Evolutionary conservation across 2,888 invertebrate species (phyloP), one percentile per base, ranked within the genome.

Genomic region (Phengaris alcon): DNA sequence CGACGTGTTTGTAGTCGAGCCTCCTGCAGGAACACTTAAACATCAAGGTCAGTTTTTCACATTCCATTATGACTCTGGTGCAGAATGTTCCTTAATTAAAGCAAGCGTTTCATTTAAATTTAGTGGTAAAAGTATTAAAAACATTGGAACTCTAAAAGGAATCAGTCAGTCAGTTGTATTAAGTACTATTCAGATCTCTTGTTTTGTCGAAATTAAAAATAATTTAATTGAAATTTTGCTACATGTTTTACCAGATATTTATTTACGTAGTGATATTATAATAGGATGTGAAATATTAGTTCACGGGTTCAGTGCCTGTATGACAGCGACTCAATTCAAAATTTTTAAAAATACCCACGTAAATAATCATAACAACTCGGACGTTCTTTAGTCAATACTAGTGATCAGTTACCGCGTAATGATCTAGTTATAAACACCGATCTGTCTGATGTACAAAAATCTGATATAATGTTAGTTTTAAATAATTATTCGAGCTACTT

Each of bases 211-310:
- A n/a, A 46, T 52, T 76, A 59, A 74, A 73, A 75, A 44, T 68
- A 15, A 9, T 55, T 7, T 57, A n/a, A 2, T 75, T 6, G 73
- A 79, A 68, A 35, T 79, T 73, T 57, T 79, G 9, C 68, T 78
- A 13, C 76, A 77, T 57, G 75, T 78, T 15, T 55, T 79, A 10
- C 76, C 78, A 0, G 74, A 78, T 22, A 55, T 6, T n/a, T 76
- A 48, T 48, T 48, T 79, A 12, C 73, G 69, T 52, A 70, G 55
- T 68, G 57, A 74, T 15, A 68, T 78, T 9, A 73, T 76, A 70
- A 54, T 78, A 51, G 75, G 78, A 2, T 74, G 78, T 3, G 77
- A 78, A 8, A 70, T 77, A n/a, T 64, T 77, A 72, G 74, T 55
- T 52, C 22, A 52, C 9, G 78, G 78, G 13, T 73, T 76, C 74